A percentile compares a stretch with the other conserved stretches of the same genome.
Conservation (phyloP, 2,113 vertebrate genomes). For the Etheostoma spectabile region DNA sequence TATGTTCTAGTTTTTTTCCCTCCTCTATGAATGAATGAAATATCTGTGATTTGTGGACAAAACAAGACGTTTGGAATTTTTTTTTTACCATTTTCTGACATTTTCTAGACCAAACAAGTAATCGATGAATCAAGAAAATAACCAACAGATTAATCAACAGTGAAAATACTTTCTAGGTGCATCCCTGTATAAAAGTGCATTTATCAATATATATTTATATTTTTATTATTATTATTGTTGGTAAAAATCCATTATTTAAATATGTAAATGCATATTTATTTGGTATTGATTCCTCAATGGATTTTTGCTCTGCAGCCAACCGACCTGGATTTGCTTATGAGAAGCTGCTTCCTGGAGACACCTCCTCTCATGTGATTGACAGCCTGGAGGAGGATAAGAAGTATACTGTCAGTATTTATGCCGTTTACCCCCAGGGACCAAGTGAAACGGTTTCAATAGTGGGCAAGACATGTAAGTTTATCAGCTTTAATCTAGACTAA, state of each 20-base stretch:
- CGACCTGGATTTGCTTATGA: conserved; percentile 84
- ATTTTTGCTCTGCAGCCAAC: conserved; percentile 77
- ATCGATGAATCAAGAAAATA: too few relatives aligned
- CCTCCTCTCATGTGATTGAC: conserved; percentile 88
- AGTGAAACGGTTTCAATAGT: conserved; percentile 84
- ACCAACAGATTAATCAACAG: too few relatives aligned
- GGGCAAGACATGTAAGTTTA: conserved; percentile 87
- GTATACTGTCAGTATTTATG: conserved; percentile 88
- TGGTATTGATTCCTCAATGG: conserved; percentile 1
- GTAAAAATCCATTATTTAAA: background rate
- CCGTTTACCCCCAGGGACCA: conserved; percentile 82
- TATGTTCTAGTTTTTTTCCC: too few relatives aligned
- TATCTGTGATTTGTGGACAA: too few relatives aligned
- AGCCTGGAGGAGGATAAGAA: conserved; percentile 88
- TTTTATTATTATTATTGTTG: background rate
- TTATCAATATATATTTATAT: background rate
- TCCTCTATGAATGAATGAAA: too few relatives aligned
- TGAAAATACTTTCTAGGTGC: too few relatives aligned
- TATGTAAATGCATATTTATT: background rate
- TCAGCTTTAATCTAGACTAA: background rate
- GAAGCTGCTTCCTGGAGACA: conserved; percentile 81
- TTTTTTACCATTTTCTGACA: too few relatives aligned
- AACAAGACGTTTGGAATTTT: too few relatives aligned
- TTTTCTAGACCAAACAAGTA: too few relatives aligned
- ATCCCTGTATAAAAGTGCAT: background rate